Evolutionary conservation across 2,888 invertebrate species (phyloP).

Genomic region (Homarus gammarus): DNA sequence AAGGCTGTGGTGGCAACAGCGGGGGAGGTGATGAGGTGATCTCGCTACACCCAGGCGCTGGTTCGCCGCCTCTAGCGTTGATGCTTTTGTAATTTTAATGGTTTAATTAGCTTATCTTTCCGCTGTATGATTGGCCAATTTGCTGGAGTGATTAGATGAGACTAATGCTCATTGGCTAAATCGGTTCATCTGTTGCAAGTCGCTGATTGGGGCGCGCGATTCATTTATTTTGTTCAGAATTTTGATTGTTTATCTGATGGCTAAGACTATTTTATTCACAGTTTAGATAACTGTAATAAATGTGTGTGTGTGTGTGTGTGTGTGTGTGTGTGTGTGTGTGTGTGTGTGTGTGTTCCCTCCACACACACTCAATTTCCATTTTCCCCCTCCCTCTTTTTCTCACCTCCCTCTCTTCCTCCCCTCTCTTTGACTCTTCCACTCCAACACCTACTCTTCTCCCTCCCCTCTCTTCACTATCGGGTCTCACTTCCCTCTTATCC

Average conservation of each 20-base stretch:
- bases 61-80: not conserved
- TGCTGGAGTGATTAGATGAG: not conserved
- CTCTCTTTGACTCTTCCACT: constrained; percentile 30
- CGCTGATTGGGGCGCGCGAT: not conserved
- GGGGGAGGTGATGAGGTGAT: not conserved
- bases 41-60: not conserved
- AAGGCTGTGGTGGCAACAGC: no score
- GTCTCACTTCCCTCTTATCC: no score
- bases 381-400: not conserved
- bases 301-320: not conserved
- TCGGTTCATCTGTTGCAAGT: not conserved
- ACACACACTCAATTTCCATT: no score
- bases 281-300: no score
- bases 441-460: no score
- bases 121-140: constrained; percentile 2
- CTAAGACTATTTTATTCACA: no score
- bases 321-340: not conserved
- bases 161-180: constrained; percentile 1
- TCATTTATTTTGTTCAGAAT: no score
- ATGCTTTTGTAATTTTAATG: not conserved
- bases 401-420: not conserved
- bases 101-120: constrained; percentile 8
- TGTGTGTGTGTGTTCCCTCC: no score
- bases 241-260: no score
- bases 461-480: no score